Conservation (phyloP, 2,888 invertebrate genomes). For the Caenorhabditis zanzibari region DNA sequence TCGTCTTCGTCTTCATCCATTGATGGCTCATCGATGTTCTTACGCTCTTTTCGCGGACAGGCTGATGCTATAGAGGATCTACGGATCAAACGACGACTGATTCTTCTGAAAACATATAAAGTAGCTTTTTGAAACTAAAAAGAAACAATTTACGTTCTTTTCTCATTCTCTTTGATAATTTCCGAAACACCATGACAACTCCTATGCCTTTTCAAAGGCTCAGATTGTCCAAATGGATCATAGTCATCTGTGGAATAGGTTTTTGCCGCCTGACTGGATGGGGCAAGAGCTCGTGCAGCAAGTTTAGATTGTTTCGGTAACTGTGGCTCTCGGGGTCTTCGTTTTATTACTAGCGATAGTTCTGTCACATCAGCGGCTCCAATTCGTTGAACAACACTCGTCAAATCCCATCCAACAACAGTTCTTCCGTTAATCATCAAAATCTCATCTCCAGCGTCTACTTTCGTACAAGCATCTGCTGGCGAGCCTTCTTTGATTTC, state of each 20-base stretch:
- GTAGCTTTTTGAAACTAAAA: not conserved
- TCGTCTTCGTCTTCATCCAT: conserved; percentile 51
- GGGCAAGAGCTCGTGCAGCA: conserved; percentile 65
- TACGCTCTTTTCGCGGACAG: conserved; percentile 55
- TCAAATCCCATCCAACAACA: conserved; percentile 77
- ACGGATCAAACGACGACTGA: conserved; percentile 46
- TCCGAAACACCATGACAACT: conserved; percentile 56
- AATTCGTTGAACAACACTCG: conserved; percentile 71
- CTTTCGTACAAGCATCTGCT: conserved; percentile 93
- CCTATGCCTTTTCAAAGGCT: conserved; percentile 59
- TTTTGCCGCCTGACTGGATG: conserved; percentile 69
- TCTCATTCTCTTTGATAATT: conserved; percentile 63
- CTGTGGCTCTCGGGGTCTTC: conserved; percentile 83
- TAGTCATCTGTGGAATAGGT: conserved; percentile 62
- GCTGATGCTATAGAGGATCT: conserved; percentile 60
- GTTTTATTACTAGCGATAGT: conserved; percentile 91
- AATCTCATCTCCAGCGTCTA: conserved; percentile 97
- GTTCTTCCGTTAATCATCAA: conserved; percentile 90
- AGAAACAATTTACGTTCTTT: conserved; percentile 25
- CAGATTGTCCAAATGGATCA: conserved; percentile 59
- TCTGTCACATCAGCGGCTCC: conserved; percentile 84
- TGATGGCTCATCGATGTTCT: conserved; percentile 38
- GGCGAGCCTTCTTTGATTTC: conserved; percentile 93
- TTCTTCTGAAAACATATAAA: conserved; percentile 21
- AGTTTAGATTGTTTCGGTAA: conserved; percentile 64